Base-by-base conservation (phyloP, 1,140 invertebrate genomes). In the Microplitis demolitor region DNA sequence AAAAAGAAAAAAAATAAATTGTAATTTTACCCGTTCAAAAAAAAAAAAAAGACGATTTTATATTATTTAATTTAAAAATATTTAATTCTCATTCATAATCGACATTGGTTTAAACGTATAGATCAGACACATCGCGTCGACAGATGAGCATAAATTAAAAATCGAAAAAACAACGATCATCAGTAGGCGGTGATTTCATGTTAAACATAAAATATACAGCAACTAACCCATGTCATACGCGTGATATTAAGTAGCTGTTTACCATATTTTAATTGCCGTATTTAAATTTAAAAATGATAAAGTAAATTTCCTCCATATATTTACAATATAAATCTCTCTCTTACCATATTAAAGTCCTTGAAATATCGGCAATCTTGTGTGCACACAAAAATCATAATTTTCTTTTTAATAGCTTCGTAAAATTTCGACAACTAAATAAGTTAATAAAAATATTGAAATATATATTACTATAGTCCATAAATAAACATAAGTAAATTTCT, bases 221-320 rank as follows among this genome's bases (percentile, higher is more conserved):
- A 78, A 74, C 79, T 45, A 76, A 74, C 68, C 70, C 73, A 37
- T 31, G 77, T 72, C 74, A 60, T 67, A 5, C 24, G 34, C 13
- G 16, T 54, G 56, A 67, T 78, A 78, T 80, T 80, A 80, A 80
- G 79, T 79, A 80, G 79, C 78, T 79, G 69, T 72, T 80, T 80
- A 80, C 73, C 78, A 80, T 80, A 80, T 80, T 80, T 80, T 80
- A 80, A 80, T 80, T 80, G 78, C 73, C 50, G 62, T 60, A 75
- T 58, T 24, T 78, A 78, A 76, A 79, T 75, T 76, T 74, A 76
- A 63, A 69, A 76, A 76, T 76, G 73, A 71, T 76, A 11, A 58
- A 14, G 9, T 4, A 14, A 14, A 14, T 54, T 54, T 54, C 4
- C 16, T 54, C 53, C 16, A 54, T n/a, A 24, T 24, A 24, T 45